Base-by-base conservation (phyloP, 2,797 vertebrate genomes). In the Leuciscus waleckii region DNA sequence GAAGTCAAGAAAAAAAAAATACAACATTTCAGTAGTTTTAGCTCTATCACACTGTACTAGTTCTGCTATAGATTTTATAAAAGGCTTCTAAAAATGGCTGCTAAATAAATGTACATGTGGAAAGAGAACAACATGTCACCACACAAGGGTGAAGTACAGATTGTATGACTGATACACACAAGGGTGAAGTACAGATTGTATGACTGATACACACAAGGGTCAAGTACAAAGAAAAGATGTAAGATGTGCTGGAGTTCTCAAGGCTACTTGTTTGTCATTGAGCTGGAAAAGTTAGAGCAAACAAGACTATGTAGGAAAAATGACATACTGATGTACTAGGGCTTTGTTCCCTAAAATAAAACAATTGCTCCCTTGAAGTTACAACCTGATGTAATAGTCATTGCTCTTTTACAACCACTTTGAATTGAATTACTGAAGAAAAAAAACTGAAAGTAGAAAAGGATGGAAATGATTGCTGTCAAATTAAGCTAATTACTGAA, bases 271-370 rank as follows among this genome's bases (percentile, higher is more conserved):
- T 23, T 73, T 26, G 56, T 23, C 43, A 23, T 3, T 26, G 61
- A 54, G 32, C 43, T 61, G 68, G 19, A 32, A 16, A n/a, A 16
- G 19, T 82, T 21, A 16, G n/a, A 9, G 70, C 32, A 35, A 54
- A 32, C 49, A 54, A 54, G 3, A 16, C 49, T 7, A 56, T 37
- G 32, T 37, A 39, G 37, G n/a, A 32, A 56, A 46, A 35, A 26
- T 46, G 32, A 63, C 35, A 70, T 51, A n/a, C 39, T 74, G 54
- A 61, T 79, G 39, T 21, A 32, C 77, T 46, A 13, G 39, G 37
- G 39, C 39, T 78, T 49, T 7, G 17, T 79, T 46, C 61, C 46
- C 39, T 67, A 29, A 78, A 79, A 61, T 43, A 74, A 82, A 63
- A 46, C 29, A 80, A 37, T 80, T 51, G 41, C 43, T 35, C 4